Base-by-base conservation (phyloP, 1,140 invertebrate genomes). In the Anagrus nilaparvatae region DNA sequence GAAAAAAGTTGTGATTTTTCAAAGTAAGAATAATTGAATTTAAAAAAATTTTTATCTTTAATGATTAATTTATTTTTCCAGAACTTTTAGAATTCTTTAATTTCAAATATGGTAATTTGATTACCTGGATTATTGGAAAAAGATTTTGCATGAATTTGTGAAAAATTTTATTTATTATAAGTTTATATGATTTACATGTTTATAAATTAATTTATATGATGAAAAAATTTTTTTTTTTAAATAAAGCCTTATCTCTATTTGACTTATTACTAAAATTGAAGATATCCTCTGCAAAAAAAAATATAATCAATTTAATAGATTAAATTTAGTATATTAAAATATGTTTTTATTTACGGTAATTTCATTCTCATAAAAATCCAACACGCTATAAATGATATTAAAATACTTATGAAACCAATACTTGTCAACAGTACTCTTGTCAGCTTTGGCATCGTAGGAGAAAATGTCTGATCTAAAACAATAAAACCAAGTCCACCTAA, bases 331-430 rank as follows among this genome's bases (percentile, higher is more conserved):
- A 31, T 14, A 42, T 34, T 18, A 38, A 48, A 38, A 38, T 39
- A 42, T 30, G 25, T 39, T 49, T 40, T 24, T 27, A 52, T 77
- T 76, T 69, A 81, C 71, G 96, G 95, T 47, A 99, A 63, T 71
- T 99, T 99, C 85, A 99, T 98, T 56, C 89, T 77, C 94, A 99
- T 99, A 58, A 99, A 99, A 36, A 97, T 85, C 81, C 92, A 93
- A 46, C 92, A 97, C 34, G 91, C 92, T 49, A 93, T 86, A 65
- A 96, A 97, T 13, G 93, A 95, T 1, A 98, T 80, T 24, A 95
- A 62, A 46, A 98, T 86, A 52, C 89, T 91, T 20, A 92, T 77
- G 61, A 96, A 95, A 41, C 93, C 94, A 46, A 98, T 82, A 44
- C 82, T 84, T 28, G 94, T 89, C 6, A 98, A 72, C 9, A 99